Conservation (phyloP, 2,113 vertebrate species). For the Pangasianodon gigas region DNA sequence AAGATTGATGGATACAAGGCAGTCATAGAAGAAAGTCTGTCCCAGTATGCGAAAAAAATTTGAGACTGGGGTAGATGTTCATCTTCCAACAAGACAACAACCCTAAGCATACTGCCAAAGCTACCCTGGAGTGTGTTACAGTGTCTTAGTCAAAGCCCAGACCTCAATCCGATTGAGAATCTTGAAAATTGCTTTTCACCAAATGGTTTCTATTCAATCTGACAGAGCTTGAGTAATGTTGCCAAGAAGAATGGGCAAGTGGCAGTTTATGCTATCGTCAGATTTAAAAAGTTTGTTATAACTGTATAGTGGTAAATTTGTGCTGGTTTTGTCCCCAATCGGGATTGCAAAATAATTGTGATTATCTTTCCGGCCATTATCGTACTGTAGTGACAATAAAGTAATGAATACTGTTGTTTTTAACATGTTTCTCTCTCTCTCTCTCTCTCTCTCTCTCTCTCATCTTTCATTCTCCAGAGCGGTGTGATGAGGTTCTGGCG, state of each 20-base stretch:
- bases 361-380: not conserved
- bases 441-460: constrained; percentile 5
- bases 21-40: not conserved
- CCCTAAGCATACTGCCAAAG: not conserved
- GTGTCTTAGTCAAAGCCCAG: not conserved
- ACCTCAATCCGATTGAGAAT: not conserved
- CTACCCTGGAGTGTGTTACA: not conserved
- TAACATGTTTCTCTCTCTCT: not conserved
- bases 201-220: not conserved
- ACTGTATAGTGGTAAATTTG: not conserved
- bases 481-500: constrained; percentile 86
- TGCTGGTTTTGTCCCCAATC: not conserved
- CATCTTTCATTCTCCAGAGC: constrained; percentile 68
- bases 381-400: not conserved
- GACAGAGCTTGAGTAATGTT: not conserved
- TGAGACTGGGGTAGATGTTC: not conserved
- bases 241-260: not conserved
- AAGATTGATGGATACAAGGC: not conserved
- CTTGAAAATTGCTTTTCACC: not conserved
- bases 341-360: not conserved
- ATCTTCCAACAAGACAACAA: not conserved
- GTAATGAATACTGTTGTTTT: not conserved
- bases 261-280: not conserved
- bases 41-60: not conserved
- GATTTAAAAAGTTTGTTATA: not conserved